These are phyloP conservation scores for Ceyx cyanopectus DNA, from an alignment of 2,113 vertebrate genomes.

Conservation along the genomic window DNA sequence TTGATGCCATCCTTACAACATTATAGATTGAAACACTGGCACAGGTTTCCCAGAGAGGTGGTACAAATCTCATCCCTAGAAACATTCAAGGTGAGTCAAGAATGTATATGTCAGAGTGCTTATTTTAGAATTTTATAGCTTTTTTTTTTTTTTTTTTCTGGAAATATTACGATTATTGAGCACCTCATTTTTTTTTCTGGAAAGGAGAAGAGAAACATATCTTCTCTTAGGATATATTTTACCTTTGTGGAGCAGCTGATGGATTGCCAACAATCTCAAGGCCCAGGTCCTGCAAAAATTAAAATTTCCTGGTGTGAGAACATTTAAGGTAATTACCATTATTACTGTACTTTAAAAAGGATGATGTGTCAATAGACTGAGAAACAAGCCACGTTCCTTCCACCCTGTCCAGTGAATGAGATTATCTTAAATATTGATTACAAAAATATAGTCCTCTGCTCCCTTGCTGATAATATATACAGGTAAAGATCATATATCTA, in stretches of 20 bases:
- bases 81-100: background rate
- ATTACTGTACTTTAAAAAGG: background rate
- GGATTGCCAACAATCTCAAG: background rate
- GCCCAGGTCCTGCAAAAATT: background rate
- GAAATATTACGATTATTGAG: background rate
- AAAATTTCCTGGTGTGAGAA: background rate
- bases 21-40: background rate
- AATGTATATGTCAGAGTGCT: background rate
- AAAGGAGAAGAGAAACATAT: background rate
- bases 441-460: background rate
- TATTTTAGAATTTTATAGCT: background rate
- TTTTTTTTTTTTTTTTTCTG: background rate
- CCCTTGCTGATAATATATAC: background rate
- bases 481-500: slow-evolving; percentile 13
- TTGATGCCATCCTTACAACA: background rate
- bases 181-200: background rate
- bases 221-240: background rate
- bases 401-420: background rate
- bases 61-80: no score
- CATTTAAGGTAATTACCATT: background rate
- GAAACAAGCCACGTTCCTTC: background rate
- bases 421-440: background rate
- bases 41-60: no score
- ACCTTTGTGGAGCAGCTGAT: background rate
- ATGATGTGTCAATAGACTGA: background rate